These are phyloP conservation scores for Temnothorax curvispinosus DNA, from an alignment of 1,140 invertebrate genomes.

Conservation along the genomic window DNA sequence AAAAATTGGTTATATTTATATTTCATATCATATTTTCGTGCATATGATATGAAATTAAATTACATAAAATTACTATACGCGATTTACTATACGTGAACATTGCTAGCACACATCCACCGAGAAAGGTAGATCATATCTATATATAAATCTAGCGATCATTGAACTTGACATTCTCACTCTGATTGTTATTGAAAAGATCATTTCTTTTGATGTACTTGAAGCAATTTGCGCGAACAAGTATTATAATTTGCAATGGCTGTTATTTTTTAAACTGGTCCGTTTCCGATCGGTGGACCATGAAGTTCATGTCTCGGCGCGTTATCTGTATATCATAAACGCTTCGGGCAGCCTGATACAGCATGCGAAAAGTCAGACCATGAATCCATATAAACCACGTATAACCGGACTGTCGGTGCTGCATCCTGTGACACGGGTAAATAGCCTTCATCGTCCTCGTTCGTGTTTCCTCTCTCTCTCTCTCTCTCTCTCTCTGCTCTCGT, in stretches of 20 bases:
- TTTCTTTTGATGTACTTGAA: constrained; percentile 4
- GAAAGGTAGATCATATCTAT: not conserved
- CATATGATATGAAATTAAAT: constrained; percentile 1
- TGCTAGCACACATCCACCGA: not conserved
- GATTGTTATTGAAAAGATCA: constrained; percentile 25
- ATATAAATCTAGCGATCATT: not conserved
- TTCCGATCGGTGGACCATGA: constrained; percentile 19
- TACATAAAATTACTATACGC: not conserved
- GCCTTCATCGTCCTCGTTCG: constrained; percentile 9
- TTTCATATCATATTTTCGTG: not conserved
- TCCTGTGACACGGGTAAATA: constrained; percentile 43
- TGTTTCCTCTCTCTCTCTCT: not conserved
- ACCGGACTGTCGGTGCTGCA: constrained; percentile 24
- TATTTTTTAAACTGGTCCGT: constrained; percentile 13
- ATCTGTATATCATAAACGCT: constrained; percentile 50
- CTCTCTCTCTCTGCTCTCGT: not conserved
- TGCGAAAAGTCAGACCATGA: constrained; percentile 20
- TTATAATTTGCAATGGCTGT: constrained; percentile 28
- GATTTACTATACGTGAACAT: too few relatives aligned
- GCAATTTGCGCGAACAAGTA: not conserved
- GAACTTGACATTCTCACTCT: not conserved
- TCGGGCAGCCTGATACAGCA: constrained; percentile 22
- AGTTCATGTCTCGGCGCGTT: constrained; percentile 32
- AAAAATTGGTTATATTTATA: not conserved
- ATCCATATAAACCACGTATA: constrained; percentile 3